A percentile compares a stretch with the other conserved stretches of the same genome.
Conservation (phyloP, 2,888 invertebrate genomes). For the Machimus atricapillus region DNA sequence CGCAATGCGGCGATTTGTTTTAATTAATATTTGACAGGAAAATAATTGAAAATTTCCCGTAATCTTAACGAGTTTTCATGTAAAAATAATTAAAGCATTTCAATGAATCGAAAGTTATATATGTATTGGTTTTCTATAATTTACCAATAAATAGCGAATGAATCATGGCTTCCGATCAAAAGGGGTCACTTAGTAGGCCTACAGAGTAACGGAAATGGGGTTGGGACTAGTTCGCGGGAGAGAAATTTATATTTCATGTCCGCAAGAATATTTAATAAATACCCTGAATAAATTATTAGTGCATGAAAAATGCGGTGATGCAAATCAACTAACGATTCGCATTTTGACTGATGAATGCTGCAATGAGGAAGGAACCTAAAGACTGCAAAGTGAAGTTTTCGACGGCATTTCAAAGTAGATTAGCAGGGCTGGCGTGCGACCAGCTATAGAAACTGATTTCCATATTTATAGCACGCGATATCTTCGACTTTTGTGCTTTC, state of each 20-base stretch:
- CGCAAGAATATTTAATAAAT: conserved; percentile 37
- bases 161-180: neutral
- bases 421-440: neutral
- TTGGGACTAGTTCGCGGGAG: neutral
- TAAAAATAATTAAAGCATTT: neutral
- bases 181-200: neutral
- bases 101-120: neutral
- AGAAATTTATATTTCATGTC: neutral
- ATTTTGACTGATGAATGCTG: conserved; percentile 11
- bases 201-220: neutral
- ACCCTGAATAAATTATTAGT: conserved; percentile 45
- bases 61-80: neutral
- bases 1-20: neutral
- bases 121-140: neutral
- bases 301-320: conserved; percentile 40
- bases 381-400: conserved; percentile 3
- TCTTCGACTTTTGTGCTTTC: neutral
- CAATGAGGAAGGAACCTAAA: neutral
- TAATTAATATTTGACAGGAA: neutral
- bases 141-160: neutral
- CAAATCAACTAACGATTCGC: conserved; percentile 19
- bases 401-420: neutral
- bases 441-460: conserved; percentile 47
- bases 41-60: neutral
- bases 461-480: conserved; percentile 51